Base-by-base conservation (phyloP, 2,797 vertebrate genomes). In the Babyrousa celebensis region DNA sequence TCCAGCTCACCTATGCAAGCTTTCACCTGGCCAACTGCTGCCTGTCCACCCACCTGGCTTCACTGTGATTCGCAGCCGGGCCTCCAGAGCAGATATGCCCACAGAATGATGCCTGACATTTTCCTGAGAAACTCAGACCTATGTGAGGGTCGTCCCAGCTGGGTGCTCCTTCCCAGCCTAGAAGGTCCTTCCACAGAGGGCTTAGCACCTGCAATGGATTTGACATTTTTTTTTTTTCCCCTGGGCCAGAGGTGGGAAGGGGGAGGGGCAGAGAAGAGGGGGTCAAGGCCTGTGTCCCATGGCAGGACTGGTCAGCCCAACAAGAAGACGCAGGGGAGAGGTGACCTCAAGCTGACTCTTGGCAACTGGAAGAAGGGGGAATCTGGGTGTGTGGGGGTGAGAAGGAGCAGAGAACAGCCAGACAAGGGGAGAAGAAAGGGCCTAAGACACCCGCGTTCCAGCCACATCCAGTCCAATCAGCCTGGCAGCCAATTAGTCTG, bases 401-500 rank as follows among this genome's bases (percentile, higher is more conserved):
- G 43, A 65, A 6, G 17, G 27, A 79, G 96, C 25, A 17, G n/a
- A 87, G 85, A 92, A 67, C 12, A 79, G 40, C 20, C 67, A 84
- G 52, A 48, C n/a, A 10, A 25, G 32, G 58, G 54, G 65, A 65
- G 77, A 67, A 90, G 83, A 84, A 87, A 93, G 79, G 84, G 70
- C 80, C 68, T 29, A 43, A 71, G 93, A 21, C 94, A 92, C 48
- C 18, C 12, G 48, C 8, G 27, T 89, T 87, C 40, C 62, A 91
- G 93, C 91, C 93, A 68, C 25, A 88, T 71, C 84, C 85, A 92
- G 93, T 87, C 95, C 96, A 95, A 98, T 97, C 98, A 98, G 87
- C 87, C 78, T 89, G 94, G 96, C 96, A 98, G 96, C 97, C 97
- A 97, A 98, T 98, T 98, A 98, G 97, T 94, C 95, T 98, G 97